Evolutionary conservation across 2,888 invertebrate species (phyloP), one percentile per base, ranked within the genome.

Genomic region (Ypsolopha sequella): DNA sequence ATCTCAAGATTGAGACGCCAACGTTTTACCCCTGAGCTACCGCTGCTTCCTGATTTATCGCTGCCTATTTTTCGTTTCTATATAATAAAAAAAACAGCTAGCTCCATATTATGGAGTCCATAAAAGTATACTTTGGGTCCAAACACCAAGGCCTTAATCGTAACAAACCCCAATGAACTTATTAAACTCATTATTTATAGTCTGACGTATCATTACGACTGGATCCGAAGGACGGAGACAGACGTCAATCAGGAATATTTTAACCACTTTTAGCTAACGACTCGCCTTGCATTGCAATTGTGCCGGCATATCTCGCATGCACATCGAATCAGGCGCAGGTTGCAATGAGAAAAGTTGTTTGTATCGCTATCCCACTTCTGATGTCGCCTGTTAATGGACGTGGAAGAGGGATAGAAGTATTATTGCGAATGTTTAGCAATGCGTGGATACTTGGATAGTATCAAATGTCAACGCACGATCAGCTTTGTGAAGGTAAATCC

Each of bases 171-270:
- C 24, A 24, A 24, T 24, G 24, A 24, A 24, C 24, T 24, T 24
- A 14, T 43, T 2, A 14, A 43, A 43, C 43, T 43, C 14, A 43
- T 14, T 43, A 43, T 43, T 43, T 43, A 43, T 43, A 13, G 14
- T 14, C 13, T 8, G 43, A 14, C 43, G 47, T 47, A 47, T 47
- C 47, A 47, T 47, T 47, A 47, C 47, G 33, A 8, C 36, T 8
- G 43, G 13, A 14, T 7, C 47, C 47, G 36, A 9, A 11, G 11
- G 46, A 46, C 46, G 36, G 47, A 47, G 47, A 47, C 47, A 36
- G 33, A 47, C 47, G 47, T 47, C 47, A 47, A 47, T 47, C 47
- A 47, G 47, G 47, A 47, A 47, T 47, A 47, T 47, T 47, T 47
- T 47, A 47, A 14, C 36, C 36, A 14, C 47, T n/a, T 47, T 47